phyloP scores from a whole-genome alignment of 2,888 invertebrate species.

The Drosophila tripunctata region DNA sequence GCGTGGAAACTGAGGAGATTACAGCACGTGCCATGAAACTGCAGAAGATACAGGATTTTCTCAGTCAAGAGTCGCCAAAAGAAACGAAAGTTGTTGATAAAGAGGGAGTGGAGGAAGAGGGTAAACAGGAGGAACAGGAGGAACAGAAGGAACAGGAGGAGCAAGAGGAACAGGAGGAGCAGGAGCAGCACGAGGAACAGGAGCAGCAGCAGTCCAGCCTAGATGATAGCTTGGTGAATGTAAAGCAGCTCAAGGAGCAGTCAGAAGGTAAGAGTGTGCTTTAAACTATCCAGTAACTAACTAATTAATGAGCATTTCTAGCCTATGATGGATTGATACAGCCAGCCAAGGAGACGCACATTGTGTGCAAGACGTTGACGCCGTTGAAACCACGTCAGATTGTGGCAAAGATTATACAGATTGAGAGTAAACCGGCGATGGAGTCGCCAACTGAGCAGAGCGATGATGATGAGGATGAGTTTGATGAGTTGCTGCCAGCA shows the following conservation, averaged over 20 bases:
- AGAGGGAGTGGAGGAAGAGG: too few relatives aligned
- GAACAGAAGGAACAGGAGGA: too few relatives aligned
- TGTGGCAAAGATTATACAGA: neutral
- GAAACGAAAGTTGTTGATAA: too few relatives aligned
- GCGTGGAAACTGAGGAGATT: constrained; percentile 71
- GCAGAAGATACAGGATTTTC: constrained; percentile 81
- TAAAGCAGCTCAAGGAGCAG: constrained; percentile 48
- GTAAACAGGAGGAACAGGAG: too few relatives aligned
- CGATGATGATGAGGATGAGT: too few relatives aligned
- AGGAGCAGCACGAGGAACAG: too few relatives aligned
- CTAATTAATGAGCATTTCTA: constrained; percentile 17
- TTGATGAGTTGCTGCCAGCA: too few relatives aligned
- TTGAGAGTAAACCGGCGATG: neutral
- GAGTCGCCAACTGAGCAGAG: constrained; percentile 16
- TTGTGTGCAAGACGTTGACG: constrained; percentile 65
- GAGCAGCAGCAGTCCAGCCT: neutral
- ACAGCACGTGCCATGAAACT: constrained; percentile 74
- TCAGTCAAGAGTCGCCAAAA: constrained; percentile 49
- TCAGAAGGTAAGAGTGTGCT: constrained; percentile 42
- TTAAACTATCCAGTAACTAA: neutral
- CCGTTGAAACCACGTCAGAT: constrained; percentile 29
- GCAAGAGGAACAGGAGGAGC: too few relatives aligned
- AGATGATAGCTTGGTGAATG: constrained; percentile 50
- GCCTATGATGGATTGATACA: constrained; percentile 71
- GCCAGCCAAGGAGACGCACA: constrained; percentile 35